A percentile compares a stretch with the other conserved stretches of the same genome.
Conservation (phyloP, 2,797 vertebrate genomes). For the Pseudochromis fuscus region DNA sequence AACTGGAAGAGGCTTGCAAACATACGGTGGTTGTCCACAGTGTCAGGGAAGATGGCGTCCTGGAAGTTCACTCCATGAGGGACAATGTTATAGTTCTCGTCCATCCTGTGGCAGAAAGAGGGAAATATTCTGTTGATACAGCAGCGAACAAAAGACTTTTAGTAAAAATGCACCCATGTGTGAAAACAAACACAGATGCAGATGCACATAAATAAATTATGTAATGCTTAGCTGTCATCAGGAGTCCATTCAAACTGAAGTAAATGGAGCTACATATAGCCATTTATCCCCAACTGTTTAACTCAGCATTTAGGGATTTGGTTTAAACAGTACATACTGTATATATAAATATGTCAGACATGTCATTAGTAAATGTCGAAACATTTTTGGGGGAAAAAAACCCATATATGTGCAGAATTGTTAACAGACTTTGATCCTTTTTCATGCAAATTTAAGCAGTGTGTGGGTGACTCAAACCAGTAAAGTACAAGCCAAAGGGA, state of each 20-base stretch:
- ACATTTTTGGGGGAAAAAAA: neutral
- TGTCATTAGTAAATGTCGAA: slow-evolving; percentile 5
- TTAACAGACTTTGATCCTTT: slow-evolving; percentile 40
- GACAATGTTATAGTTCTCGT: slow-evolving; percentile 89
- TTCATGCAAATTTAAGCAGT: slow-evolving; percentile 50
- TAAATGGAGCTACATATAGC: neutral
- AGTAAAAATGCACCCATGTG: neutral
- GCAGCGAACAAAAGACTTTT: neutral
- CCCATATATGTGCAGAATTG: slow-evolving; percentile 12
- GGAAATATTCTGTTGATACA: neutral
- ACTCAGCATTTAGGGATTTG: neutral
- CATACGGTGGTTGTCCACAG: slow-evolving; percentile 86
- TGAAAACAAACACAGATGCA: slow-evolving; percentile 19
- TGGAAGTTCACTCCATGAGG: slow-evolving; percentile 91
- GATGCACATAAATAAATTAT: neutral
- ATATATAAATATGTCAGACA: slow-evolving; percentile 4
- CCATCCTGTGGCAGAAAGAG: slow-evolving; percentile 81
- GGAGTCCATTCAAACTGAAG: neutral
- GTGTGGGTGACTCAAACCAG: slow-evolving; percentile 46
- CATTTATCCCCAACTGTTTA: slow-evolving; percentile 7
- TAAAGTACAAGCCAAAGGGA: slow-evolving; percentile 52
- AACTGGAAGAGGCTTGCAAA: slow-evolving; percentile 91
- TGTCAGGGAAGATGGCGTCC: slow-evolving; percentile 89
- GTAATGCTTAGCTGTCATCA: slow-evolving; percentile 1
- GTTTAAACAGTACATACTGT: neutral